phyloP scores from a whole-genome alignment of 2,113 vertebrate species.

The Lichenostomus cassidix region DNA sequence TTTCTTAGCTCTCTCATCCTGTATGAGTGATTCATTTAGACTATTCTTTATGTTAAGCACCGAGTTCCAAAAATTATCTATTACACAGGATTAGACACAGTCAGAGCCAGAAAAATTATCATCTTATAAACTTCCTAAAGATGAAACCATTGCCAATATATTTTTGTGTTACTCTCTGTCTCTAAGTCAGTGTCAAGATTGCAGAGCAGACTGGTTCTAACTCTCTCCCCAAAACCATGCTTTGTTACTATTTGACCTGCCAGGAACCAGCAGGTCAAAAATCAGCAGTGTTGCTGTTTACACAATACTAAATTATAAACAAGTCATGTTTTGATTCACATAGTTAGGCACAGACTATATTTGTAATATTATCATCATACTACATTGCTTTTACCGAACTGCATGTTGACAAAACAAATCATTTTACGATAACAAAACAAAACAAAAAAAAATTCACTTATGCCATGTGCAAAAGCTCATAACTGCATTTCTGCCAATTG shows the following conservation, averaged over 20 bases:
- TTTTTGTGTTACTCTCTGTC: neutral
- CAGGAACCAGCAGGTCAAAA: neutral
- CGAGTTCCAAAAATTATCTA: neutral
- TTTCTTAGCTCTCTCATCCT: neutral
- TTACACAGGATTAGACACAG: neutral
- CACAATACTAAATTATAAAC: neutral
- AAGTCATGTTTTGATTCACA: neutral
- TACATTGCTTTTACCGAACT: neutral
- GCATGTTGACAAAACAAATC: neutral
- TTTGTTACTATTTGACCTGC: neutral
- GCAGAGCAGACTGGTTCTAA: neutral
- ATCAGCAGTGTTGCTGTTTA: neutral
- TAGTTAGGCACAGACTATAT: neutral
- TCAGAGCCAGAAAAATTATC: neutral
- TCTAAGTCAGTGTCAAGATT: neutral
- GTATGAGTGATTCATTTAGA: neutral
- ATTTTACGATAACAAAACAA: neutral
- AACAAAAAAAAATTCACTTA: neutral
- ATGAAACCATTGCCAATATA: slow-evolving; percentile 32
- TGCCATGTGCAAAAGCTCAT: neutral
- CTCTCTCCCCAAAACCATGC: neutral
- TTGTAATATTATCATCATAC: neutral
- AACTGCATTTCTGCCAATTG: neutral
- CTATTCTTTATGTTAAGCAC: neutral
- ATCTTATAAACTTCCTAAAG: slow-evolving; percentile 22